Evolutionary conservation across 2,888 invertebrate species (phyloP), one percentile per base, ranked within the genome.

Genomic region (Tanypteryx hageni): DNA sequence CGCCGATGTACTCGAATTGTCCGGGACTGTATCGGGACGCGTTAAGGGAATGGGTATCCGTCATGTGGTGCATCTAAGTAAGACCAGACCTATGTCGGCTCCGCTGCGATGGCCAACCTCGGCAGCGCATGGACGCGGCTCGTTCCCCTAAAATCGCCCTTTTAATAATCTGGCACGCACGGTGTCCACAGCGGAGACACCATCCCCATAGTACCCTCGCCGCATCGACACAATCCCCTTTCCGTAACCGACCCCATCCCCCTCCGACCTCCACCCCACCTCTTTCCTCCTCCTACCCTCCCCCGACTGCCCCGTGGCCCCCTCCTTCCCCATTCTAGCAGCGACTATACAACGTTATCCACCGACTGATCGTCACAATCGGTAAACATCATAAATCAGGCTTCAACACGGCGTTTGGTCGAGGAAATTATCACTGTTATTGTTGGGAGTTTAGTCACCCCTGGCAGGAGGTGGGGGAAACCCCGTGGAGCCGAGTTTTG

Each of bases 341-440:
- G 89, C 89, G 64, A 64, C 89, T 64, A 89, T 89, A 89, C 89
- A 89, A 89, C 89, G 89, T 89, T 89, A 89, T 89, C 89, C 89
- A 89, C 44, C 89, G 89, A 89, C 64, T 89, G 89, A 89, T 89
- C 89, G 89, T 89, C 68, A 68, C 89, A 89, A 89, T 89, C 89
- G 64, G 89, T 89, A 89, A 89, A 89, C 89, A 89, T 89, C 89
- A 89, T 89, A 89, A 89, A 89, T 89, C 89, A 89, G 89, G 89
- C 89, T 89, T 89, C 89, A 89, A 89, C 89, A 89, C 89, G 89
- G 89, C 89, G 89, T 89, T 89, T 64, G 89, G 89, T 68, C 89
- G 64, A 89, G 89, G 89, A 89, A 89, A 89, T 89, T 89, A 89
- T 89, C 89, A 89, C 89, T 89, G 89, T 89, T 89, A 89, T 89